phyloP scores from a whole-genome alignment of 2,797 vertebrate genomes.

The Cossypha niveicapilla region DNA sequence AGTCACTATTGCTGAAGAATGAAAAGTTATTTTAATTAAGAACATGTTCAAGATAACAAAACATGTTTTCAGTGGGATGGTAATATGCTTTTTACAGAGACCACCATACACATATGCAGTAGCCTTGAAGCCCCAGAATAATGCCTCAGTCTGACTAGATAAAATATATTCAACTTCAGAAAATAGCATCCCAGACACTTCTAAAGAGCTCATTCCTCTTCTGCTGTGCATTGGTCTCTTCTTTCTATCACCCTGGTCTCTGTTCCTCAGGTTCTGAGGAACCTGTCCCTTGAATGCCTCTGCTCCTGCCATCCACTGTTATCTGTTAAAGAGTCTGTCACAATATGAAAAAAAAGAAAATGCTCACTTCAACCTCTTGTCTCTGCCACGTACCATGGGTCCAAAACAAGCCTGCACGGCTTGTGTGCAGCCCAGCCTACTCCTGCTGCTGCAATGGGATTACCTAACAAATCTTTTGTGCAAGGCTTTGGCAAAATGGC shows the following conservation, averaged over 20 bases:
- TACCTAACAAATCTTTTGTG: no score
- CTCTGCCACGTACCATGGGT: accelerated
- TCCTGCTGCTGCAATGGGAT: background rate
- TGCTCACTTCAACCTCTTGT: background rate
- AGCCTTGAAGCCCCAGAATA: background rate
- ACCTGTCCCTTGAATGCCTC: background rate
- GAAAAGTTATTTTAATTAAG: background rate
- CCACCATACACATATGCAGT: background rate
- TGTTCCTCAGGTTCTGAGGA: background rate
- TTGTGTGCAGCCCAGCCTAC: background rate
- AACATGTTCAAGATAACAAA: background rate
- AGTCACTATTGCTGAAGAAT: background rate
- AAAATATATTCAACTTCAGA: background rate
- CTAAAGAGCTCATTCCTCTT: background rate
- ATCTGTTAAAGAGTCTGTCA: background rate
- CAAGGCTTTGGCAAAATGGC: background rate
- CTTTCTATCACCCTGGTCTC: background rate
- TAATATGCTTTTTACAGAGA: background rate
- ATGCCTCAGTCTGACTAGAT: background rate
- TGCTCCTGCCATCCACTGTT: background rate
- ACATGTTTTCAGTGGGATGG: background rate
- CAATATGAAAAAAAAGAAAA: background rate
- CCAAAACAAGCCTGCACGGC: background rate
- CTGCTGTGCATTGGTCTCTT: background rate
- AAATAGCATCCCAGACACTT: background rate